Base-by-base conservation (phyloP, 2,797 vertebrate genomes). In the Rhynchonycteris naso region DNA sequence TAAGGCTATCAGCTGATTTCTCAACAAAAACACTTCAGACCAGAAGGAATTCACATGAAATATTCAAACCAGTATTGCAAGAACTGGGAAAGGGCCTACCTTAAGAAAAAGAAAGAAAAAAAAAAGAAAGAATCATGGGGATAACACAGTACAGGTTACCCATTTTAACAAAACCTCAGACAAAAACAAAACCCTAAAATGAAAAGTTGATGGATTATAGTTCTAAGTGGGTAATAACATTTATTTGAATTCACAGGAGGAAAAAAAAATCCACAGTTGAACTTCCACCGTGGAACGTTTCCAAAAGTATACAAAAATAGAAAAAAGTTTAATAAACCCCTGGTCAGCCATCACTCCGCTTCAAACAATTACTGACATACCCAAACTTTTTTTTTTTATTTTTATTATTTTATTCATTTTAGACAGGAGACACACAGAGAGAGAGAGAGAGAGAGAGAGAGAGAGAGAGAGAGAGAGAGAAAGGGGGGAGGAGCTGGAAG, bases 121-220 rank as follows among this genome's bases (percentile, higher is more conserved):
- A 43, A 43, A 43, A 43, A 43, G 5, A 43, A 43, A 43, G 43
- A 43, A 43, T 6, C 43, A 43, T 43, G 8, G 3, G 43, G 43
- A 43, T 43, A 95, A 93, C 35, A 86, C 61, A 58, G n/a, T 30
- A 83, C 16, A 92, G 47, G 65, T 72, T 78, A 80, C 30, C 12
- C 15, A 33, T 76, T 80, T 82, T 56, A 38, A 82, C 65, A 89
- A 88, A 93, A 56, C 6, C n/a, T 83, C 47, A 90, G 63, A 72
- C 22, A 80, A 80, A 92, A 71, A 47, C 35, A 76, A 88, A 82
- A 30, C 43, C 28, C 82, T 92, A 14, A 72, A 65, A 81, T 50
- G 7, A 35, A 87, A 84, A 72, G 81, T 22, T 30, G 24, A 5
- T 74, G 50, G 13, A 66, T 50, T 86, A 56, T 0, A 38, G 28